These are phyloP conservation scores for Leptinotarsa juncta DNA, from an alignment of 2,888 invertebrate species.

Conservation along the genomic window DNA sequence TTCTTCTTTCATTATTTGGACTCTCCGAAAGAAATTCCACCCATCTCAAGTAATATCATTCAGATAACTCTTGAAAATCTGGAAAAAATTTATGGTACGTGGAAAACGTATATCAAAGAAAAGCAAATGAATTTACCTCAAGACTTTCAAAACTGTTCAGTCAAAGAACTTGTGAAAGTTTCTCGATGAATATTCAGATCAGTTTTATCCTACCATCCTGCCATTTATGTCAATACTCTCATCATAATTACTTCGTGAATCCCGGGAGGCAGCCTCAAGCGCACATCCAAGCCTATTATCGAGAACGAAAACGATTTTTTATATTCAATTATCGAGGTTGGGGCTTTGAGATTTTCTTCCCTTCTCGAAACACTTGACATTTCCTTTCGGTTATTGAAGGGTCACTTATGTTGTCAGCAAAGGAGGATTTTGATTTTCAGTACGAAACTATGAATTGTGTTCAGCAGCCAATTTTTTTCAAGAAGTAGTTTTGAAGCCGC, in stretches of 20 bases:
- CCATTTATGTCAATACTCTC: not conserved
- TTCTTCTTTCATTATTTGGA: no score
- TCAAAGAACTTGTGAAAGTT: not conserved
- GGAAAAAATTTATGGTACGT: no score
- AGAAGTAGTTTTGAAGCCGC: no score
- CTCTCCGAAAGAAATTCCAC: no score
- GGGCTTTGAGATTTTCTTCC: not conserved
- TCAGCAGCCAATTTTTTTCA: no score
- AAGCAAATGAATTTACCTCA: no score
- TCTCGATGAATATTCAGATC: not conserved
- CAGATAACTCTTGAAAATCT: no score
- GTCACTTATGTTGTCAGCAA: not conserved
- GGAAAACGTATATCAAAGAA: no score
- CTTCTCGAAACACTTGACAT: not conserved
- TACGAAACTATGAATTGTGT: no score
- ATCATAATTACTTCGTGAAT: not conserved
- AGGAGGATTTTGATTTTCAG: not conserved
- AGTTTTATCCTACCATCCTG: not conserved
- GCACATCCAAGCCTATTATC: not conserved
- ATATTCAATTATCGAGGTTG: not conserved
- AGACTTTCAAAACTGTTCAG: no score
- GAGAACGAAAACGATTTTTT: not conserved
- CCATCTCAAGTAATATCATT: no score
- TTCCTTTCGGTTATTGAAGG: not conserved
- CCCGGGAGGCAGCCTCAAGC: not conserved